Conservation (phyloP, 1,140 invertebrate species). For the Nebria ingens region DNA sequence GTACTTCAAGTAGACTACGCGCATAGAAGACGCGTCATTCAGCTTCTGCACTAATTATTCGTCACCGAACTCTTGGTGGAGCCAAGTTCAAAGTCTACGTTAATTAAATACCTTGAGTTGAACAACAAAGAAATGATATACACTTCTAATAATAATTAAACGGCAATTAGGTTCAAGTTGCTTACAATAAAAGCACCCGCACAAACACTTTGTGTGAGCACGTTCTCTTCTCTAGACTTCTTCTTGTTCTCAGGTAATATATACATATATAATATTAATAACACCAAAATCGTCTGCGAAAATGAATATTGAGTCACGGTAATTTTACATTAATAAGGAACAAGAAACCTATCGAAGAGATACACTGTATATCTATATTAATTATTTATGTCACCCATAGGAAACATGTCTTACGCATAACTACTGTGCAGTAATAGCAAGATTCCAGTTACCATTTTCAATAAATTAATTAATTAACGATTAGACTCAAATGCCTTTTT, state of each 20-base stretch:
- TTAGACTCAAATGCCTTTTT: too few relatives aligned
- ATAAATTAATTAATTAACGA: too few relatives aligned
- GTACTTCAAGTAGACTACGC: too few relatives aligned
- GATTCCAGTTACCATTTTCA: too few relatives aligned
- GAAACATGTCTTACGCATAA: too few relatives aligned
- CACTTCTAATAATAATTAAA: conserved; percentile 9
- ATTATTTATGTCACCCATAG: not conserved
- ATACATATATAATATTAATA: conserved; percentile 1
- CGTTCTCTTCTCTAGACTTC: too few relatives aligned
- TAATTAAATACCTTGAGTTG: conserved; percentile 7
- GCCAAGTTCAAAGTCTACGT: conserved; percentile 1
- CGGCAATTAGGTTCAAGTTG: not conserved
- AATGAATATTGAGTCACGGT: conserved; percentile 1
- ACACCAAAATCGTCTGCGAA: conserved; percentile 3
- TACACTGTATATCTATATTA: not conserved
- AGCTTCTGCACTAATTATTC: conserved; percentile 4
- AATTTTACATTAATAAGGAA: not conserved
- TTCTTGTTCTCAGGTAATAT: too few relatives aligned
- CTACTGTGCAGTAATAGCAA: too few relatives aligned
- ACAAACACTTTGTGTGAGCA: not conserved
- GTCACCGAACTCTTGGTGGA: not conserved
- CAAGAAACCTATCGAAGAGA: not conserved
- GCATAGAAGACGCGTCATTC: too few relatives aligned
- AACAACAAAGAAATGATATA: conserved; percentile 7
- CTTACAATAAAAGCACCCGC: not conserved